Evolutionary conservation across 2,113 vertebrate genomes (phyloP).

Genomic region (Dendrocopos noguchii): DNA sequence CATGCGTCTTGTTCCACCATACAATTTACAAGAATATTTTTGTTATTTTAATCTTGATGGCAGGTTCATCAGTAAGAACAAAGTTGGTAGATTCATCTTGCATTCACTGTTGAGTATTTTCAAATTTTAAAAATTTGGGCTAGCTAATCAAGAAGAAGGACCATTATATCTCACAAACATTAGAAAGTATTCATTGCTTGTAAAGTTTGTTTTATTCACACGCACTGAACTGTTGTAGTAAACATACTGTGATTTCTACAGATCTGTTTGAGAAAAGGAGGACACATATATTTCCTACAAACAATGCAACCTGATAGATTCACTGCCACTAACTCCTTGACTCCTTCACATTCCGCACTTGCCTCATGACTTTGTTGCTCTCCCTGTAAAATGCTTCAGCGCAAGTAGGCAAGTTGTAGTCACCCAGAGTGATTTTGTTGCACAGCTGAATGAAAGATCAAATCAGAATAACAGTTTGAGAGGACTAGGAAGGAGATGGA

Average conservation of each 20-base stretch:
- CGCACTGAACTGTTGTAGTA: not conserved
- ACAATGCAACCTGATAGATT: not conserved
- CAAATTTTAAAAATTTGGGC: not conserved
- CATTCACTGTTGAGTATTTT: not conserved
- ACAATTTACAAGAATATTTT: not conserved
- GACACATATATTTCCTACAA: not conserved
- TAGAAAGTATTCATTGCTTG: not conserved
- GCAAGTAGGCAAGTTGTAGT: not conserved
- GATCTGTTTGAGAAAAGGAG: not conserved
- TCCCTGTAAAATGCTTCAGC: not conserved
- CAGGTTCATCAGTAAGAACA: not conserved
- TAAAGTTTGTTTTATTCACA: not conserved
- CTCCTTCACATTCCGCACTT: not conserved
- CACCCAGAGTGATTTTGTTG: not conserved
- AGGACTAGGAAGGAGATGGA: not conserved
- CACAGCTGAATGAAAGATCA: not conserved
- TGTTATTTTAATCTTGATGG: not conserved
- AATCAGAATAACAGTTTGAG: not conserved
- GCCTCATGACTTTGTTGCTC: not conserved
- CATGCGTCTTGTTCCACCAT: not conserved
- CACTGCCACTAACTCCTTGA: not conserved
- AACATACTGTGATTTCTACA: not conserved
- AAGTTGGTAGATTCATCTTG: not conserved
- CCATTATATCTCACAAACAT: not conserved
- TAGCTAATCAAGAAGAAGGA: not conserved